Conservation (phyloP, 2,113 vertebrate species). For the Rhabdomys dilectus region DNA sequence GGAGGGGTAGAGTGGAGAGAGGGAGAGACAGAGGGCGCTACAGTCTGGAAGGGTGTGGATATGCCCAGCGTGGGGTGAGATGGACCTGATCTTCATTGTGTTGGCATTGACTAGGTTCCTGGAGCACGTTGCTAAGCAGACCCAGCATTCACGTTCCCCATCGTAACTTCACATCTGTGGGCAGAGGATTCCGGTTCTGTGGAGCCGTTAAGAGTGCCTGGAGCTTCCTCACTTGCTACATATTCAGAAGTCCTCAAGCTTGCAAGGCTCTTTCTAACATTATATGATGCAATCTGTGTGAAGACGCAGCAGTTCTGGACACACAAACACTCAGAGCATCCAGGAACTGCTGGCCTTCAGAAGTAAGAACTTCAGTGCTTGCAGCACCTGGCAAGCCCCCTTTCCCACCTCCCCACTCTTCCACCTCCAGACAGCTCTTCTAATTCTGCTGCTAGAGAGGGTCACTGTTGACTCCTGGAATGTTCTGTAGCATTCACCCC, state of each 20-base stretch:
- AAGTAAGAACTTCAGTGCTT: neutral
- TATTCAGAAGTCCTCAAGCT: neutral
- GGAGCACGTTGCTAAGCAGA: neutral
- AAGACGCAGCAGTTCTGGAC: neutral
- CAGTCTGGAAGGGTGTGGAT: neutral
- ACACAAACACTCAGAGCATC: neutral
- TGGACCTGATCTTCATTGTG: neutral
- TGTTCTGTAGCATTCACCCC: neutral
- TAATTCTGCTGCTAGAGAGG: accelerated
- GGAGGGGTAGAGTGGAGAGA: no score
- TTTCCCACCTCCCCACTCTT: neutral
- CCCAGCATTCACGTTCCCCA: neutral
- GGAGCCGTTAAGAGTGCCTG: neutral
- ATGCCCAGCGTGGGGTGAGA: neutral
- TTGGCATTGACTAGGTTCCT: neutral
- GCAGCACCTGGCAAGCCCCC: neutral
- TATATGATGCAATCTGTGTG: neutral
- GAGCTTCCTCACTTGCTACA: neutral
- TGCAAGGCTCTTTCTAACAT: neutral
- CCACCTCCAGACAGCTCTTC: neutral
- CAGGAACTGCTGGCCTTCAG: neutral
- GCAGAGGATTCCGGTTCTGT: neutral
- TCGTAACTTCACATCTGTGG: neutral
- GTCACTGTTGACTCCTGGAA: neutral
- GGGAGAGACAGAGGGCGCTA: neutral